A percentile compares a stretch with the other conserved stretches of the same genome.
Conservation (phyloP, 2,113 vertebrate species). For the Lepus americanus region DNA sequence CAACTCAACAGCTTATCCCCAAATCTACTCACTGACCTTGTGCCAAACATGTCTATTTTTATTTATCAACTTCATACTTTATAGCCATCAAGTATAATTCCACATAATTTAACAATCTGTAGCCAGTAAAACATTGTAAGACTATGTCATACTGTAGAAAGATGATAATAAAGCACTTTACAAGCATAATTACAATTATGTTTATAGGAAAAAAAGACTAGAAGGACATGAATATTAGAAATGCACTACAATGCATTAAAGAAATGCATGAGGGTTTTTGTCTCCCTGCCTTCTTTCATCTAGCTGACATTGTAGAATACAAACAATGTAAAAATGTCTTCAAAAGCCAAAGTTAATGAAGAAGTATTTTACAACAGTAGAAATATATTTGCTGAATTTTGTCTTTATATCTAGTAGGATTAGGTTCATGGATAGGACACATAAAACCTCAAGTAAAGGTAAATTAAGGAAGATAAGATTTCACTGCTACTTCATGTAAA, state of each 20-base stretch:
- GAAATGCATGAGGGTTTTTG: neutral
- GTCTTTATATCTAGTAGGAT: neutral
- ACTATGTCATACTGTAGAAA: neutral
- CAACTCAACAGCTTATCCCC: neutral
- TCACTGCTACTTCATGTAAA: neutral
- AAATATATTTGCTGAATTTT: slow-evolving; percentile 22
- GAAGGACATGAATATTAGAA: neutral
- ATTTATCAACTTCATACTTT: neutral
- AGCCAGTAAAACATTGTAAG: neutral
- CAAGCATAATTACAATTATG: neutral
- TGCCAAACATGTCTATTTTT: neutral
- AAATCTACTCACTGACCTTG: neutral
- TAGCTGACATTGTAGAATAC: neutral
- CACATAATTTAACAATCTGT: neutral
- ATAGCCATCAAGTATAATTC: neutral
- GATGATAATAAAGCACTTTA: neutral
- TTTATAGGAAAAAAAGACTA: neutral
- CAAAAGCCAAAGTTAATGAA: neutral
- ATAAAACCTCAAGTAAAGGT: neutral
- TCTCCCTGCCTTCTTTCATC: neutral
- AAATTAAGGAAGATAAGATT: neutral
- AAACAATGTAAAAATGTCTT: neutral
- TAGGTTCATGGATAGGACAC: neutral
- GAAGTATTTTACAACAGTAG: neutral
- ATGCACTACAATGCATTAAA: neutral